A percentile compares a stretch with the other conserved stretches of the same genome.
phyloP scores from a whole-genome alignment of 92 coral and sea anemone species.

The Porites cylindrica region DNA sequence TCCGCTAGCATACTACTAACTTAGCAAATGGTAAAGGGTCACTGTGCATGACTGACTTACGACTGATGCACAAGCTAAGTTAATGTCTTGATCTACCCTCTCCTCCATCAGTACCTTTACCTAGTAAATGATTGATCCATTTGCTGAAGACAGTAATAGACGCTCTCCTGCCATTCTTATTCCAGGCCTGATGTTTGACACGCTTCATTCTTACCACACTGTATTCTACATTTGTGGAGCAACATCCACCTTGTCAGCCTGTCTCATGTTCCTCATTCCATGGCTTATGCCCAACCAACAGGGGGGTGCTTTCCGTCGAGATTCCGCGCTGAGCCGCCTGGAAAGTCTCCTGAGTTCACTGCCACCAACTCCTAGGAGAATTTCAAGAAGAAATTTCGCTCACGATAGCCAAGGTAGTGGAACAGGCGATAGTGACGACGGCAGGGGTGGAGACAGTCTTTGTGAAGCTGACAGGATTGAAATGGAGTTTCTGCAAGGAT shows the following conservation, averaged over 20 bases:
- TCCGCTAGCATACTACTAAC: too few relatives aligned
- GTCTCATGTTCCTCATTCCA: slow-evolving; percentile 88
- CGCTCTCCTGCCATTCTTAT: neutral
- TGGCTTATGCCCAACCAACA: slow-evolving; percentile 71
- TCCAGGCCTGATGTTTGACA: slow-evolving; percentile 85
- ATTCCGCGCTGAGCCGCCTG: slow-evolving; percentile 71
- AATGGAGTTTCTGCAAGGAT: slow-evolving; percentile 1
- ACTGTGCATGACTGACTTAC: too few relatives aligned
- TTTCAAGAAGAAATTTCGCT: neutral
- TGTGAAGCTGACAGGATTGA: slow-evolving; percentile 38
- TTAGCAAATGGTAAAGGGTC: too few relatives aligned
- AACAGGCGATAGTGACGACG: slow-evolving; percentile 5
- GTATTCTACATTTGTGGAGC: slow-evolving; percentile 96
- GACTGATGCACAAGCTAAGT: too few relatives aligned
- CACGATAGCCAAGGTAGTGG: neutral
- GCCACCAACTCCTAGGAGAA: neutral
- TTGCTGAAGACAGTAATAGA: neutral
- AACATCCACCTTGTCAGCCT: slow-evolving; percentile 69
- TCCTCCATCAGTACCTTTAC: too few relatives aligned
- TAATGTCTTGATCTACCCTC: too few relatives aligned
- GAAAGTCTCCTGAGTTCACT: slow-evolving; percentile 48
- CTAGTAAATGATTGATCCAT: too few relatives aligned
- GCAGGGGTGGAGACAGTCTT: slow-evolving; percentile 4
- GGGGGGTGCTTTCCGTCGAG: slow-evolving; percentile 69
- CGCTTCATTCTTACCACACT: slow-evolving; percentile 85